Base-by-base conservation (phyloP, 2,113 vertebrate genomes). In the Columbina picui region DNA sequence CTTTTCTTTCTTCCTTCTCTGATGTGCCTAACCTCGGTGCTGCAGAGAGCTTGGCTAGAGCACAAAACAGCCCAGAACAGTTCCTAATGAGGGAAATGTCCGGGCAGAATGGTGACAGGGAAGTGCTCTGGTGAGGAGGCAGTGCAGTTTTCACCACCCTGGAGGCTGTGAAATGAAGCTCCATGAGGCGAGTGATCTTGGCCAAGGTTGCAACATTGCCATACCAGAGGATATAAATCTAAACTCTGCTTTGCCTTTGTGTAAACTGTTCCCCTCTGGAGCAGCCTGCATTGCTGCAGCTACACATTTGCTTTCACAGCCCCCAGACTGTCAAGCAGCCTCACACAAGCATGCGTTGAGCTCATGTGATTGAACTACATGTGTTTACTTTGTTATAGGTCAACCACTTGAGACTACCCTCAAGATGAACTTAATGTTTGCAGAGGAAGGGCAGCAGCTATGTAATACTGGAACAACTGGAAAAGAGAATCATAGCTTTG, bases 381-480 rank as follows among this genome's bases (percentile, higher is more conserved):
- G 78, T 98, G 96, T 98, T 98, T 98, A 97, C 96, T 96, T 96
- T 96, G 30, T 52, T 89, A 84, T 93, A 87, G 95, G 71, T 95
- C 84, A 87, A 91, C 97, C 97, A 85, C 97, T 97, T 95, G 89
- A 96, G 91, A 78, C 95, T 98, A 97, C 97, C 97, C 97, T 97
- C 95, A 96, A 90, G 84, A 73, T 97, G 97, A 98, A 96, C 97
- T 96, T 96, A 95, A 93, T 97, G 96, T 95, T 96, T 98, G 95
- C 4, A 6, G 97, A 96, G 90, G 83, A 97, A 97, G 79, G 89
- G 79, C 87, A 88, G 90, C 77, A 94, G 77, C 87, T 97, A 97
- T 97, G 91, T 95, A 77, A 63, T 65, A 93, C 91, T 63, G 89
- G 61, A 92, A 82, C 39, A 93, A 84, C 65, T 65, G 69, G 73